phyloP scores from a whole-genome alignment of 2,888 invertebrate species.

The Orgyia antiqua region DNA sequence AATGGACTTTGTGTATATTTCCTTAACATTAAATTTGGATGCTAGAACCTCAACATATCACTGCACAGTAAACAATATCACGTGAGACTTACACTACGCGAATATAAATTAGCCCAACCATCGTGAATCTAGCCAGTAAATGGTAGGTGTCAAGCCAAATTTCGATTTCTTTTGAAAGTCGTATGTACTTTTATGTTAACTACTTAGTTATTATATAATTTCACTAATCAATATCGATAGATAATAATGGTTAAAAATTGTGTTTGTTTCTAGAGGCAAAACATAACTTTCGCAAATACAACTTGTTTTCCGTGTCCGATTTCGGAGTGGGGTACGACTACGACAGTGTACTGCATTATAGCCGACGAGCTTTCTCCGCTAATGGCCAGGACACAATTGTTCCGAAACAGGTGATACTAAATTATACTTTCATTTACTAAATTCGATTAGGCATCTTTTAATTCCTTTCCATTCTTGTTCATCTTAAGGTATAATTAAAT shows the following conservation, averaged over 20 bases:
- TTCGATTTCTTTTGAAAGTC: constrained; percentile 25
- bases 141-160: constrained; percentile 17
- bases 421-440: constrained; percentile 1
- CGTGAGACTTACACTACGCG: constrained; percentile 30
- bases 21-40: too few species aligned
- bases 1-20: too few species aligned
- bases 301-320: constrained; percentile 79
- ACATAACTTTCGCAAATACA: constrained; percentile 82
- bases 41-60: too few species aligned
- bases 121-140: constrained; percentile 21
- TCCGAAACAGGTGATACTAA: constrained; percentile 67
- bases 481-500: too few species aligned
- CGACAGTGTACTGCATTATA: constrained; percentile 86
- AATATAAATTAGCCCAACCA: constrained; percentile 34
- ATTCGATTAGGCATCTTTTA: background rate
- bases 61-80: too few species aligned
- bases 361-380: constrained; percentile 82
- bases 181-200: constrained; percentile 2
- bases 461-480: too few species aligned
- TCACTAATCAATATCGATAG: too few species aligned
- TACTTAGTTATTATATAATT: too few species aligned
- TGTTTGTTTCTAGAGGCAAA: constrained; percentile 50
- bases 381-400: constrained; percentile 83
- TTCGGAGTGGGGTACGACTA: constrained; percentile 85
- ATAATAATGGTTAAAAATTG: background rate